Percentiles rank a stretch among this genome's conserved stretches.
Evolutionary conservation across 2,888 invertebrate species (phyloP).

Genomic region (Melanargia galathea): DNA sequence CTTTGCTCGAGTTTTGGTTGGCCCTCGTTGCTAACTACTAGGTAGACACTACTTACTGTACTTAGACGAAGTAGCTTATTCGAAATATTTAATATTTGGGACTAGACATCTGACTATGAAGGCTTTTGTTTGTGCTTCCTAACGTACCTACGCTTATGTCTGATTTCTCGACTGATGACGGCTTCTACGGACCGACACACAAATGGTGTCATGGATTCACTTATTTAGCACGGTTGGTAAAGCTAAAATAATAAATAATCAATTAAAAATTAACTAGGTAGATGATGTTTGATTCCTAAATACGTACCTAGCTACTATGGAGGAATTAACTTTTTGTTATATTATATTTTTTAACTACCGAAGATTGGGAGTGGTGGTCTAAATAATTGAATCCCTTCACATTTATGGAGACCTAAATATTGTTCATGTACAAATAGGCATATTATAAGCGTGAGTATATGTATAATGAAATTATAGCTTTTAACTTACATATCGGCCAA

Average conservation of each 20-base stretch:
- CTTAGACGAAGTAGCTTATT: conserved; percentile 57
- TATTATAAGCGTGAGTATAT: too few relatives aligned
- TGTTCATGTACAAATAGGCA: too few relatives aligned
- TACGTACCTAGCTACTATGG: not conserved
- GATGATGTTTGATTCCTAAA: not conserved
- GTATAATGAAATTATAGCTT: too few relatives aligned
- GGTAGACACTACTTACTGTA: conserved; percentile 45
- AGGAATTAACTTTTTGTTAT: not conserved
- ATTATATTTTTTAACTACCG: not conserved
- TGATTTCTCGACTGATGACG: not conserved
- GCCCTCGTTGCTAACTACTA: conserved; percentile 46
- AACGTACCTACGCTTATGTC: conserved; percentile 4
- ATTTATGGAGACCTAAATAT: too few relatives aligned
- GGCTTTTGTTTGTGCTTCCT: conserved; percentile 62
- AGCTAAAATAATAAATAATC: not conserved
- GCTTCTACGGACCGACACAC: not conserved
- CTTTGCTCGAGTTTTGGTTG: conserved; percentile 51
- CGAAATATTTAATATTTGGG: conserved; percentile 68
- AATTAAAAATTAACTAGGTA: not conserved
- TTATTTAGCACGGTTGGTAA: not conserved
- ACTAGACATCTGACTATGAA: conserved; percentile 78
- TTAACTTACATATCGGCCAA: too few relatives aligned
- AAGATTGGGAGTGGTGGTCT: not conserved
- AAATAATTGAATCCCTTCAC: too few relatives aligned
- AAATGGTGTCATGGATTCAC: not conserved